A percentile compares a stretch with the other conserved stretches of the same genome.
These are phyloP conservation scores for Misgurnus mizolepis DNA, from an alignment of 2,113 vertebrate genomes.

Conservation along the genomic window DNA sequence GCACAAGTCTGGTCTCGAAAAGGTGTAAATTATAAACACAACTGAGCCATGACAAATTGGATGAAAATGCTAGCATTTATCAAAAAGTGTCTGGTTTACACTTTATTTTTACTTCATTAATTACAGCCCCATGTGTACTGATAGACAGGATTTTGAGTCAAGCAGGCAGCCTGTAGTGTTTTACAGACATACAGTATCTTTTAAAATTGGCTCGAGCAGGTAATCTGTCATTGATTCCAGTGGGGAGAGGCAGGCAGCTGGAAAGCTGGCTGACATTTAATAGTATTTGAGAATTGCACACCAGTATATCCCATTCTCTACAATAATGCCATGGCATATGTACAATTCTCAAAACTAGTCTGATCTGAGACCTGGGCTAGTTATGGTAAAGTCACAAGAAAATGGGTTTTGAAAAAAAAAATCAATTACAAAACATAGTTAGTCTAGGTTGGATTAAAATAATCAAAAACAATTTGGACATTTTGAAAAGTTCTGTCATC, in stretches of 20 bases:
- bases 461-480: no score
- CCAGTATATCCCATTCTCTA: no score
- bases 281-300: no score
- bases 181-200: neutral
- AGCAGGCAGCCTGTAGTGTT: neutral
- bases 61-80: constrained; percentile 10
- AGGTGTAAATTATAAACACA: constrained; percentile 24
- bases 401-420: no score
- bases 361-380: no score
- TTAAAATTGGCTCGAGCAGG: neutral
- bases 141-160: neutral
- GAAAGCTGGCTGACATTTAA: constrained; percentile 8
- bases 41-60: constrained; percentile 10
- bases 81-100: constrained; percentile 23
- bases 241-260: neutral
- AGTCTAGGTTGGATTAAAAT: no score
- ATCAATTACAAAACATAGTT: no score
- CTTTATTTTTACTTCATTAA: neutral
- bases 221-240: constrained; percentile 4
- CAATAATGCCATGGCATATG: no score
- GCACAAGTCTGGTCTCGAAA: constrained; percentile 3
- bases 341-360: no score
- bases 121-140: neutral
- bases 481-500: no score
- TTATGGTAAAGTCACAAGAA: no score